Conservation (phyloP, 2,888 invertebrate genomes). For the Rhabditoides inermis region DNA sequence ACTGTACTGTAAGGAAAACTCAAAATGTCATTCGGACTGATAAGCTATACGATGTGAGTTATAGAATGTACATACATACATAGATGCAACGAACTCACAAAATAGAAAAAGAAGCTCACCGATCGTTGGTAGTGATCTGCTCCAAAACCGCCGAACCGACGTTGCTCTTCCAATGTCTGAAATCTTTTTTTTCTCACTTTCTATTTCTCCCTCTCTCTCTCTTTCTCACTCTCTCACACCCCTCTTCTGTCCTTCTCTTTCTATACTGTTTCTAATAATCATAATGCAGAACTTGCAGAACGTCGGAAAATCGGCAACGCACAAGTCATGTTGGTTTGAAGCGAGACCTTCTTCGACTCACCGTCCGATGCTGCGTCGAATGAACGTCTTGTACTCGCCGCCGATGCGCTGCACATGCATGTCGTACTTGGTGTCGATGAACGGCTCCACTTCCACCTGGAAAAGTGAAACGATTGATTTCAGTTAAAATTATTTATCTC, state of each 20-base stretch:
- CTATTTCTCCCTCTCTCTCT: neutral
- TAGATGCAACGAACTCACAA: too few species aligned
- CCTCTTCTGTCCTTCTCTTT: neutral
- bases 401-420: conserved; percentile 97
- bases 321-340: neutral
- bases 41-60: too few species aligned
- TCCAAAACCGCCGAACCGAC: conserved; percentile 95
- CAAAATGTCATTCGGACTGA: too few species aligned
- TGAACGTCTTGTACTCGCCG: conserved; percentile 70
- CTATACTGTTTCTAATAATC: too few species aligned
- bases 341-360: neutral
- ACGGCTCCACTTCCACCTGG: conserved; percentile 70
- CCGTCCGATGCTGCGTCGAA: conserved; percentile 74
- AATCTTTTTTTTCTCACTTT: neutral
- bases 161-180: conserved; percentile 97
- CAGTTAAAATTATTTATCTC: neutral
- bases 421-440: conserved; percentile 92
- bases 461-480: conserved; percentile 1
- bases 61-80: too few species aligned
- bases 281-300: too few species aligned
- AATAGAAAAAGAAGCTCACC: too few species aligned
- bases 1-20: too few species aligned
- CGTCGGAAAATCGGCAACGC: too few species aligned
- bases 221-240: neutral
- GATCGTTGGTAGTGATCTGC: conserved; percentile 87